A percentile compares a stretch with the other conserved stretches of the same genome.
phyloP scores from a whole-genome alignment of 2,797 vertebrate genomes.

The Gorsachius magnificus region DNA sequence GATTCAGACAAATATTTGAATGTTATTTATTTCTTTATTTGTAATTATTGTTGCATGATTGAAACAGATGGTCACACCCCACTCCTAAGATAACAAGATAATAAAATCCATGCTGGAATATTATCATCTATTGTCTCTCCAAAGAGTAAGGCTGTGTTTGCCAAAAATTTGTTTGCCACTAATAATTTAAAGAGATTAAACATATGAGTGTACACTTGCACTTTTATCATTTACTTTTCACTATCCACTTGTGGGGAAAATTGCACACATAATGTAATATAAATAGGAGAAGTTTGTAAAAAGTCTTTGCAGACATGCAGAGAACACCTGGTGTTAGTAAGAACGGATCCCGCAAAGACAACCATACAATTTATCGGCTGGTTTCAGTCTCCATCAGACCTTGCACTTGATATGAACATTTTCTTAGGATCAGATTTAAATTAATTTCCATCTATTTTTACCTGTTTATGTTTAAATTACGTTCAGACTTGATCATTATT shows the following conservation, averaged over 20 bases:
- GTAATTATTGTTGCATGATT: neutral
- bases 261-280: neutral
- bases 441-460: neutral
- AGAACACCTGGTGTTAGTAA: neutral
- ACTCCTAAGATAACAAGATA: neutral
- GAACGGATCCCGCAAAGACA: neutral
- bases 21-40: neutral
- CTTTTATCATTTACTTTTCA: neutral
- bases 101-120: neutral
- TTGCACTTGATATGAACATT: neutral
- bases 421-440: neutral
- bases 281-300: neutral
- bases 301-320: neutral
- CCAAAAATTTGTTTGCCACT: neutral
- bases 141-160: neutral
- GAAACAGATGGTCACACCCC: neutral
- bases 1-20: neutral
- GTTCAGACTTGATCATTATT: neutral
- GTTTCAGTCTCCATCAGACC: neutral
- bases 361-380: neutral
- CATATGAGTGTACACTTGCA: neutral
- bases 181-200: neutral
- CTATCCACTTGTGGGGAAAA: neutral
- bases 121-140: neutral
- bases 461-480: neutral